A percentile compares a stretch with the other conserved stretches of the same genome.
These are phyloP conservation scores for Oophaga sylvatica DNA, from an alignment of 2,797 vertebrate species.

Conservation along the genomic window DNA sequence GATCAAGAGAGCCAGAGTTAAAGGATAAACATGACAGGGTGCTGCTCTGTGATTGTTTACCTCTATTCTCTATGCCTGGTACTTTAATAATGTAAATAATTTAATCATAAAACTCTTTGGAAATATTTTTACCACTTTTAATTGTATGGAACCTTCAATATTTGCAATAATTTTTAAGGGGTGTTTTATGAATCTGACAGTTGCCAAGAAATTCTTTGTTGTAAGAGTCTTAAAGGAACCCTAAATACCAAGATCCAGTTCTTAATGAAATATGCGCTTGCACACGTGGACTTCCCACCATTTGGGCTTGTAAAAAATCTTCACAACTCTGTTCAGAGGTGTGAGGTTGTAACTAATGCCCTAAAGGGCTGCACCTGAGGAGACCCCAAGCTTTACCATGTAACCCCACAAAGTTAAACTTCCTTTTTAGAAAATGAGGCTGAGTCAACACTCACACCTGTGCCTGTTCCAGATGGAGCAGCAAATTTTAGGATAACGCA, in stretches of 20 bases:
- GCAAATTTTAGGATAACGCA: background rate
- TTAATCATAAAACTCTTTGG: background rate
- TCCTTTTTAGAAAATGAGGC: background rate
- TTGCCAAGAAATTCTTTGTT: background rate
- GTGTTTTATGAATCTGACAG: slow-evolving; percentile 5
- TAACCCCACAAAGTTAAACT: background rate
- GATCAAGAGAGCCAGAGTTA: background rate
- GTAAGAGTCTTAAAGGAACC: background rate
- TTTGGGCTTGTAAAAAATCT: background rate
- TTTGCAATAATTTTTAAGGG: background rate
- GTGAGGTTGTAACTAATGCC: background rate
- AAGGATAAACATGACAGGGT: background rate
- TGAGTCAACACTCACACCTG: background rate
- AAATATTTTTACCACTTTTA: background rate
- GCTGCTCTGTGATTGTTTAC: background rate
- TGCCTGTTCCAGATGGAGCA: background rate
- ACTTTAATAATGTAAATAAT: background rate
- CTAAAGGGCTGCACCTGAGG: background rate
- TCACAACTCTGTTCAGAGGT: background rate
- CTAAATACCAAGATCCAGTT: background rate
- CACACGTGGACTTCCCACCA: background rate
- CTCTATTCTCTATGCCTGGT: background rate
- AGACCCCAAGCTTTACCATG: background rate
- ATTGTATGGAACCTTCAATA: background rate
- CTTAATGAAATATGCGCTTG: background rate